These are phyloP conservation scores for Megaceryle maxima DNA, from an alignment of 2,113 vertebrate species.

Conservation along the genomic window DNA sequence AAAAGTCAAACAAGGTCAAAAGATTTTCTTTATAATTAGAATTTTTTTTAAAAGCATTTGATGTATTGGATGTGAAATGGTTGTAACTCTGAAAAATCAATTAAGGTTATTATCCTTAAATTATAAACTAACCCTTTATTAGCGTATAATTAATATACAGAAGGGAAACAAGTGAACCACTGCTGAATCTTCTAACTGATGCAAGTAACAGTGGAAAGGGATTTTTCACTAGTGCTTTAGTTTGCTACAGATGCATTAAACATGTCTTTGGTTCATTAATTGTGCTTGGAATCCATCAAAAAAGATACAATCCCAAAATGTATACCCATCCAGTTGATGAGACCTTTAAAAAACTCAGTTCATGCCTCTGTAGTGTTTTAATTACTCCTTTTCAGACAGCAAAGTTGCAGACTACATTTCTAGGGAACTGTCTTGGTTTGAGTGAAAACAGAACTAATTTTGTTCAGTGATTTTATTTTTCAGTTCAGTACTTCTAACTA, in stretches of 20 bases:
- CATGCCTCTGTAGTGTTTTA: neutral
- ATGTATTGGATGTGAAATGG: neutral
- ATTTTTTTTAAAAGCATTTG: neutral
- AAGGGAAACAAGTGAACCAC: neutral
- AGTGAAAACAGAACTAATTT: too few species aligned
- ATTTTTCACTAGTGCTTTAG: neutral
- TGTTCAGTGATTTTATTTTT: too few species aligned
- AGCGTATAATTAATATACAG: neutral
- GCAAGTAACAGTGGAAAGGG: neutral
- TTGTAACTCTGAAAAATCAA: neutral
- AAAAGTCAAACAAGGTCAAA: neutral
- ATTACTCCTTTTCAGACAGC: neutral
- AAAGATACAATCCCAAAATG: neutral
- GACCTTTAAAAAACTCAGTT: neutral
- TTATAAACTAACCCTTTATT: slow-evolving; percentile 1
- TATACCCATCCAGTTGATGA: neutral
- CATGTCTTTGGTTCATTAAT: neutral
- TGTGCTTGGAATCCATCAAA: neutral
- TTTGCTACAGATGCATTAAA: neutral
- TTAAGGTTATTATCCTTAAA: neutral
- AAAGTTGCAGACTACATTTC: neutral
- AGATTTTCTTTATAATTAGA: neutral
- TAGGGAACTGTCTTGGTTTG: too few species aligned
- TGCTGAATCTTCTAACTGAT: neutral
- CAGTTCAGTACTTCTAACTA: too few species aligned